Evolutionary conservation across 64 coral and sea anemone genomes (phyloP), one percentile per base, ranked within the genome.

Genomic region (Montipora capricornis): DNA sequence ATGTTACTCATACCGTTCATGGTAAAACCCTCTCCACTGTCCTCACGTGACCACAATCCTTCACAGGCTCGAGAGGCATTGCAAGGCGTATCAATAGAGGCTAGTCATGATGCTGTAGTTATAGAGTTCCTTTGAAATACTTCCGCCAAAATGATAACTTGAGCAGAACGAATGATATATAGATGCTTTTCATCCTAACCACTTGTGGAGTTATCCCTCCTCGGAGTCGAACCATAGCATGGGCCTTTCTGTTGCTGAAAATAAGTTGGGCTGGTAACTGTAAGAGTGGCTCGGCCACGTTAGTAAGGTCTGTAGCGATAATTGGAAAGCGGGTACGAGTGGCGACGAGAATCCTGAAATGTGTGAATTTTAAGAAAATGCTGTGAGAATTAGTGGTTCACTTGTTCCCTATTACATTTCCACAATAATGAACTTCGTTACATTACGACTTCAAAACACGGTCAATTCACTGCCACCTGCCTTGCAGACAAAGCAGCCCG

Each of bases 281-380:
- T 48, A 37, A 5, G 5, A 6, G n/a, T 12, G 16, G 19, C 5
- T 4, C 44, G 0, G 44, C 19, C 10, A 50, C 12, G 26, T 84
- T 84, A 96, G 77, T 96, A 96, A 1, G 95, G 95, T 90, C 88
- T 90, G 82, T 96, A 96, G 62, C 88, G 91, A 87, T 96, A 90
- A 20, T 92, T 93, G 73, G 81, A 87, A 49, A 87, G 88, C 19
- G 91, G 91, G 46, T 93, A 94, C 4, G 91, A 91, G 9, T 75
- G 94, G 3, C 94, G 91, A 76, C 87, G 87, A 24, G 89, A 87
- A 88, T 96, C 76, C 91, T 55, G 73, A 24, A 80, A 67, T 24
- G 86, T 44, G 53, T 57, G 53, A 57, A 57, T 57, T 20, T 64
- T 4, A 78, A 61, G 86, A 48, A 47, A 79, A 49, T 49, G 14